Evolutionary conservation across 2,113 vertebrate species (phyloP), one percentile per base, ranked within the genome.

Genomic region (Glareola pratincola): DNA sequence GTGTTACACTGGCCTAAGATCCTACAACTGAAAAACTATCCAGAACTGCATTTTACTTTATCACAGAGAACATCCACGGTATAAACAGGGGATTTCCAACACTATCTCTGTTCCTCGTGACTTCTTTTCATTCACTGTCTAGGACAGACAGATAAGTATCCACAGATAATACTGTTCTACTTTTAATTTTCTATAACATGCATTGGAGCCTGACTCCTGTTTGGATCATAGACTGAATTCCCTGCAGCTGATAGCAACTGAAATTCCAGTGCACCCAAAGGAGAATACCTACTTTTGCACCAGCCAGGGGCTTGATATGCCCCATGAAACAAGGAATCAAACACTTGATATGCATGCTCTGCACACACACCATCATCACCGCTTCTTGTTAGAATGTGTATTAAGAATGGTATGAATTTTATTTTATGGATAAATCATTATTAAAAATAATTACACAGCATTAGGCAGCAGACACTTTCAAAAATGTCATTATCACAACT

Each of bases 381-480:
- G 39, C 60, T 91, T 88, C 90, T 76, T 88, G 88, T 95, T 95
- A 87, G 85, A 75, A 93, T 39, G 10, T 71, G 41, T 77, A 81
- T 88, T 88, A 94, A 89, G 89, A 95, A 76, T 71, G 29, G 64
- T 79, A 85, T 92, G 60, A 90, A 88, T 96, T 97, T 94, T 94
- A 77, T 87, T 96, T 94, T 95, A 93, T 94, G 57, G 94, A 91
- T 90, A 94, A 91, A 69, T 96, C 20, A 24, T 97, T 95, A 94
- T 97, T 98, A 96, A 97, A 98, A 97, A 97, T 97, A 97, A 97
- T 97, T 94, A 97, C 92, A 96, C 50, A 82, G 91, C 39, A 77
- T 91, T 95, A 97, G 80, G 88, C 92, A 94, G 84, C 82, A 95
- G 93, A 54, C 86, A 92, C 95, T 98, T 94, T 95, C 67, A 95